phyloP scores from a whole-genome alignment of 1,140 invertebrate genomes.

The Camponotus pennsylvanicus region DNA sequence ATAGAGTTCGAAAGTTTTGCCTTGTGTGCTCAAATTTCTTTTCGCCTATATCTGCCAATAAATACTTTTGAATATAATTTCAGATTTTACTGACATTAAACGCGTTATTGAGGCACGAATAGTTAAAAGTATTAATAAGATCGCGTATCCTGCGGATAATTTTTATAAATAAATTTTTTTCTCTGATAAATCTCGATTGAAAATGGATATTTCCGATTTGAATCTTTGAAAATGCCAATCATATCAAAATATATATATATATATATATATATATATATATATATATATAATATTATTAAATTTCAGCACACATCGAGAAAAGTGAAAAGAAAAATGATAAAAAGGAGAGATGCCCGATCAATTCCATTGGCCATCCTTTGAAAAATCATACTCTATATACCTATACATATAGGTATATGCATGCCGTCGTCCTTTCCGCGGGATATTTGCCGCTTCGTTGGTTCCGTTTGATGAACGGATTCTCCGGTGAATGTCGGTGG shows the following conservation, averaged over 20 bases:
- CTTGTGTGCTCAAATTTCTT: not conserved
- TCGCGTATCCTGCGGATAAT: not conserved
- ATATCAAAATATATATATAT: not conserved
- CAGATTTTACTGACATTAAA: not conserved
- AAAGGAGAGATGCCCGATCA: slow-evolving; percentile 42
- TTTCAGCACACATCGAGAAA: not conserved
- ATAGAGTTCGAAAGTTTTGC: slow-evolving; percentile 42
- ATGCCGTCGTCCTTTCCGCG: slow-evolving; percentile 71
- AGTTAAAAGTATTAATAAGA: not conserved
- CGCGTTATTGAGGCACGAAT: not conserved
- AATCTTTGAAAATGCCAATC: too few species aligned
- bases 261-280: too few species aligned
- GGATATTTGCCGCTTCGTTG: slow-evolving; percentile 80
- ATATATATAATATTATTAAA: slow-evolving; percentile 5
- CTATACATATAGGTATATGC: too few species aligned
- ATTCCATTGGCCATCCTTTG: slow-evolving; percentile 73
- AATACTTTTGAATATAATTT: not conserved
- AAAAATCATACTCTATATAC: slow-evolving; percentile 76
- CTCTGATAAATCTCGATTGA: too few species aligned
- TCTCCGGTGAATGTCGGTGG: slow-evolving; percentile 64
- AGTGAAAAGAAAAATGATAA: not conserved
- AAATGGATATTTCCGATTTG: too few species aligned
- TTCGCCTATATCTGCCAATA: not conserved
- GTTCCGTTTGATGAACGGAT: slow-evolving; percentile 79
- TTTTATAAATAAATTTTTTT: not conserved